Base-by-base conservation (phyloP, 35 echinoderm and acorn worm genomes). In the Amphiura filiformis region DNA sequence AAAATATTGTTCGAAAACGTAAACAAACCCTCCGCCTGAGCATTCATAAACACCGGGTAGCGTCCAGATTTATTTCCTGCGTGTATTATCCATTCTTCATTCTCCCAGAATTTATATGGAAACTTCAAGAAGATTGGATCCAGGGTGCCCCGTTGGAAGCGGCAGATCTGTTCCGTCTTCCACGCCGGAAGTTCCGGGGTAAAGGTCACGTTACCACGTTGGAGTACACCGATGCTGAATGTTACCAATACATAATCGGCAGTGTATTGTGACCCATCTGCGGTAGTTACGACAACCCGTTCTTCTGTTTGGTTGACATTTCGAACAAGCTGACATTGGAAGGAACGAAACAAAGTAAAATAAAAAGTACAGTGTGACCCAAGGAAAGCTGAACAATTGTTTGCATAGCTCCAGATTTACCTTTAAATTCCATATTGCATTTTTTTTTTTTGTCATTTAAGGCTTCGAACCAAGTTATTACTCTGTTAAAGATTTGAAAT, bases 221-320 rank as follows among this genome's bases (percentile, higher is more conserved):
- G 65, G 12, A 90, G 65, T 13, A 90, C 88, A 0, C 88, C 88
- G 17, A 90, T 37, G 64, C 88, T 84, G 39, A 90, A 90, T 26
- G 88, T 90, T 22, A 37, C 57, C 35, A 90, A 77, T 23, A 36
- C 88, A 22, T 75, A 84, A 11, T 90, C 80, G 61, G 80, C 88
- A 23, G 64, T 28, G 65, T 77, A 90, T 9, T 31, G 32, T 2
- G 61, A 33, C 4, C 81, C 81, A 37, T 90, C 88, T 0, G 80
- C 31, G 49, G 36, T 42, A 15, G 35, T 76, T 34, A 90, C 88
- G 0, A 39, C 57, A 17, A 83, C 41, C 0, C 0, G 2, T 34
- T 79, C 44, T 11, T 20, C 44, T 7, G 44, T 11, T 7, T 52
- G 20, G 44, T 52, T 20, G 44, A 52, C 20, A 52, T 52, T 52